Percentiles rank a stretch among this genome's conserved stretches.
These are phyloP conservation scores for Chironomus tentans DNA, from an alignment of 2,888 invertebrate genomes.

Conservation along the genomic window DNA sequence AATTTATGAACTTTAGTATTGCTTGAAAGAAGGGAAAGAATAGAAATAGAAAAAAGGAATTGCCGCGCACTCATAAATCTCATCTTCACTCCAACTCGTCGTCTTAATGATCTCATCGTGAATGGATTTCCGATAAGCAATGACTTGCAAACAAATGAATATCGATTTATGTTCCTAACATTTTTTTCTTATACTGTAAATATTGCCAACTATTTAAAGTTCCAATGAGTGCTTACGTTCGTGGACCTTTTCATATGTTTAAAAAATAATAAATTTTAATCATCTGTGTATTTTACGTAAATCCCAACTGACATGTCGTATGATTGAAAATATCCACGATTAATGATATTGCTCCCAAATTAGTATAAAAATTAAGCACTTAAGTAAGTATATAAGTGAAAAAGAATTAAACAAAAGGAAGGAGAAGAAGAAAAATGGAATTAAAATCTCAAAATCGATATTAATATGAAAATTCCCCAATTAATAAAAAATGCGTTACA, in stretches of 20 bases:
- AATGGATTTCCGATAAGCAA: constrained; percentile 8
- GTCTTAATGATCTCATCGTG: constrained; percentile 1
- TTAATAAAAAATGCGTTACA: constrained; percentile 14
- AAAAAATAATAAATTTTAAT: no score
- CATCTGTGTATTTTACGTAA: no score
- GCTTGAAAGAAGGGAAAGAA: neutral
- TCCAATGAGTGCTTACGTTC: no score
- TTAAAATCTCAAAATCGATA: constrained; percentile 9
- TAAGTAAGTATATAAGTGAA: neutral
- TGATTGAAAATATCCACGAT: neutral
- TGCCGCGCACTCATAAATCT: constrained; percentile 3
- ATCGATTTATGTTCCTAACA: no score
- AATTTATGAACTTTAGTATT: constrained; percentile 20
- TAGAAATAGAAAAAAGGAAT: neutral
- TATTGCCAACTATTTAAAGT: no score
- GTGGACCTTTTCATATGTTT: no score
- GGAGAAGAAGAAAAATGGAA: constrained; percentile 5
- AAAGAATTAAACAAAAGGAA: neutral
- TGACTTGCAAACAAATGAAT: neutral
- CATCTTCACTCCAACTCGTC: neutral
- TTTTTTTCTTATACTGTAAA: no score
- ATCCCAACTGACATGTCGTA: neutral
- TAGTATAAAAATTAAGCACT: neutral
- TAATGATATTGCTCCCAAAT: neutral
- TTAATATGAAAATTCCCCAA: constrained; percentile 12